Evolutionary conservation across 2,888 invertebrate species (phyloP).

Genomic region (Keiferia lycopersicella): DNA sequence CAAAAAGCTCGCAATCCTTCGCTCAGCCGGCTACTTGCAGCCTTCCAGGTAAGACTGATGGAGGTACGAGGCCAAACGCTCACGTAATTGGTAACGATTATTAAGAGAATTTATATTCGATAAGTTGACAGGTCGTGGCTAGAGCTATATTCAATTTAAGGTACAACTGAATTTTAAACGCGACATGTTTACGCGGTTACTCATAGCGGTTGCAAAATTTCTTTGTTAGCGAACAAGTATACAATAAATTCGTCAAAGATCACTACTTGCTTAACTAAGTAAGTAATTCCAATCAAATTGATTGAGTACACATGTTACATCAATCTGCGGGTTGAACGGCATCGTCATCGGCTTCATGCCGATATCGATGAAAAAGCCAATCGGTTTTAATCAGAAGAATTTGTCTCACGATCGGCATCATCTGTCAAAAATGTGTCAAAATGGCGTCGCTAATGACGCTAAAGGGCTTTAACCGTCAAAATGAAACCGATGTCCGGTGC

Average conservation of each 20-base stretch:
- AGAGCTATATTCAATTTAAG: slow-evolving; percentile 64
- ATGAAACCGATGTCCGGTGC: too few relatives aligned
- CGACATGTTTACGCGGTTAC: slow-evolving; percentile 55
- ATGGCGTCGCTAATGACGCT: too few relatives aligned
- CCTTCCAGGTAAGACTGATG: slow-evolving; percentile 58
- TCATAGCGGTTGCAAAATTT: slow-evolving; percentile 26
- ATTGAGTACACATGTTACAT: not conserved
- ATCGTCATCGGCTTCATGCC: too few relatives aligned
- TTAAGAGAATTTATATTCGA: slow-evolving; percentile 74
- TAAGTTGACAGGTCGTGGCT: slow-evolving; percentile 67
- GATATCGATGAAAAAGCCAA: too few relatives aligned
- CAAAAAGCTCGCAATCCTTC: slow-evolving; percentile 69
- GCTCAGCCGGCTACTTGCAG: slow-evolving; percentile 43
- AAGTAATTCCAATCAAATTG: not conserved
- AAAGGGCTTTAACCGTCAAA: too few relatives aligned
- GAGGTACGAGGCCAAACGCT: slow-evolving; percentile 65
- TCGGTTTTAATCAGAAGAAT: too few relatives aligned
- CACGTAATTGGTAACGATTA: slow-evolving; percentile 75
- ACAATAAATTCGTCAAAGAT: not conserved
- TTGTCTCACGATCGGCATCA: too few relatives aligned
- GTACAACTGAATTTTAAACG: slow-evolving; percentile 54
- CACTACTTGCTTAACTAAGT: not conserved
- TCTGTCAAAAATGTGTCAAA: too few relatives aligned
- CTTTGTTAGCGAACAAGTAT: slow-evolving; percentile 3
- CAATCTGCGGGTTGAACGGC: too few relatives aligned